Conservation (phyloP, 2,888 invertebrate species). For the Catocala nupta region DNA sequence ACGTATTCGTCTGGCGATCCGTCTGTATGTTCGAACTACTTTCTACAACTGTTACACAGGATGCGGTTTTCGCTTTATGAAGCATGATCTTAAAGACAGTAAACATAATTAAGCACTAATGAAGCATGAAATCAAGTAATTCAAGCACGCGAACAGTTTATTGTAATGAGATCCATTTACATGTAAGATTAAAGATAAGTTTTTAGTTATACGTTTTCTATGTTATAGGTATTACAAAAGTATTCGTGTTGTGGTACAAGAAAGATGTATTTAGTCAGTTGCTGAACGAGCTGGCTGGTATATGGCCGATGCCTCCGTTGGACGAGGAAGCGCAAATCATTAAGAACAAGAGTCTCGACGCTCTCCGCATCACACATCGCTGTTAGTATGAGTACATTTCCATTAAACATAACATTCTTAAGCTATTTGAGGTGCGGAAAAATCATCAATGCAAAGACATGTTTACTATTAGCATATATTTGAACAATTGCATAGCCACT, state of each 20-base stretch:
- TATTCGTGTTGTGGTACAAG: slow-evolving; percentile 79
- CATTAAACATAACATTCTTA: slow-evolving; percentile 27
- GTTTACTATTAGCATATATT: neutral
- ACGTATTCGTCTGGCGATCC: slow-evolving; percentile 37
- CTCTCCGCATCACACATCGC: slow-evolving; percentile 70
- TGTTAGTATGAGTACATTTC: slow-evolving; percentile 59
- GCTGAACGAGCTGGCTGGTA: slow-evolving; percentile 71
- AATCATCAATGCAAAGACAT: slow-evolving; percentile 5
- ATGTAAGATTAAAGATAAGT: neutral
- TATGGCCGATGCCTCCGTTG: slow-evolving; percentile 78
- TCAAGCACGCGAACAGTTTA: neutral
- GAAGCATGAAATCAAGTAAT: slow-evolving; percentile 25
- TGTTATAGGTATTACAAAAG: slow-evolving; percentile 69
- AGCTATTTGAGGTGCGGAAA: slow-evolving; percentile 15
- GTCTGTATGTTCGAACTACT: slow-evolving; percentile 35
- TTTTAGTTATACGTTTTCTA: slow-evolving; percentile 1
- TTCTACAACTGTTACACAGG: slow-evolving; percentile 41
- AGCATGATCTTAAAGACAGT: slow-evolving; percentile 29
- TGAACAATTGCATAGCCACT: neutral
- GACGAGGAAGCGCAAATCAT: slow-evolving; percentile 65
- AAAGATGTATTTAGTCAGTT: slow-evolving; percentile 72
- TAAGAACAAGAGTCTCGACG: slow-evolving; percentile 70
- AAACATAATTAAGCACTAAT: slow-evolving; percentile 36
- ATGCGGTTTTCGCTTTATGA: slow-evolving; percentile 38
- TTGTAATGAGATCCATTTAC: neutral